Evolutionary conservation across 2,797 vertebrate species (phyloP).

Genomic region (Centropyge bicolor): DNA sequence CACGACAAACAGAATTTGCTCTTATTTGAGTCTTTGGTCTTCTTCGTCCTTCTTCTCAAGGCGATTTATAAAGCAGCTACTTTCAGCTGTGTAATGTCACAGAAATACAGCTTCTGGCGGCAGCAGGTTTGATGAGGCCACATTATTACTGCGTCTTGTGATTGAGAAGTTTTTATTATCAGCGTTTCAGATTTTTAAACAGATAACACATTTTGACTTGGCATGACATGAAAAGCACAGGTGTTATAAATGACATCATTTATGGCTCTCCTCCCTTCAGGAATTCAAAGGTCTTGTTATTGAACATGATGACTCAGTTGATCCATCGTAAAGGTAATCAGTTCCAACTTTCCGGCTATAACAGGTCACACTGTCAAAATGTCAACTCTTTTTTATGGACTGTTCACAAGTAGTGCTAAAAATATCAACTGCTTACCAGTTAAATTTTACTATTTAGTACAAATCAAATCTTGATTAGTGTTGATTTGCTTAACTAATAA

Average conservation of each 20-base stretch:
- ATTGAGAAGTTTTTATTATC: not conserved
- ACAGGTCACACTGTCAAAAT: not conserved
- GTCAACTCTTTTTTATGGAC: not conserved
- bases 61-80: slow-evolving; percentile 32
- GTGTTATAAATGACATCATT: not conserved
- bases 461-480: not conserved
- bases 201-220: slow-evolving; percentile 4
- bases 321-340: slow-evolving; percentile 4
- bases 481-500: not conserved
- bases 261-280: too few relatives aligned
- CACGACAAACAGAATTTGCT: slow-evolving; percentile 79
- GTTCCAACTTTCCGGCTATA: not conserved
- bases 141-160: not conserved
- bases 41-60: slow-evolving; percentile 37
- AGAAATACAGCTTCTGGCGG: slow-evolving; percentile 1
- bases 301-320: not conserved
- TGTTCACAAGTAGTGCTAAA: not conserved
- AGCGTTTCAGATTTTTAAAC: not conserved
- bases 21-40: slow-evolving; percentile 48
- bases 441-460: not conserved
- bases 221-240: not conserved
- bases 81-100: slow-evolving; percentile 26
- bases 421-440: not conserved
- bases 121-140: not conserved
- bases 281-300: not conserved